Percentiles rank a stretch among this genome's conserved stretches.
Conservation (phyloP, 2,888 invertebrate genomes). For the Syrphus vitripennis region DNA sequence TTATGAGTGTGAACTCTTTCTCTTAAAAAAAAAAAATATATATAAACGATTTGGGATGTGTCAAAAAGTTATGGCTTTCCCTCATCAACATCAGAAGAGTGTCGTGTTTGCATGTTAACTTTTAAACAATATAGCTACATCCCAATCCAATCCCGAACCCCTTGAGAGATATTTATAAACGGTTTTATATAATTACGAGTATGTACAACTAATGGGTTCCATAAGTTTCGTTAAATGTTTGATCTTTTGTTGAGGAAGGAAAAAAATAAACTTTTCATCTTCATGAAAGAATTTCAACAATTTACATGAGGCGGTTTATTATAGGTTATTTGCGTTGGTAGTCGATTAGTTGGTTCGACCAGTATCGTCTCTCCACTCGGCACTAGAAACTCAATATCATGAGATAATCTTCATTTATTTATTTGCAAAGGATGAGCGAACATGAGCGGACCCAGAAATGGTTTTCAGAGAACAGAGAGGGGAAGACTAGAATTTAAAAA, state of each 20-base stretch:
- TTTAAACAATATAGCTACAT: slow-evolving; percentile 20
- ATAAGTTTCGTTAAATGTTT: slow-evolving; percentile 32
- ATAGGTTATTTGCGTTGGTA: slow-evolving; percentile 58
- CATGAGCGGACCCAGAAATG: not conserved
- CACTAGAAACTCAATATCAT: slow-evolving; percentile 15
- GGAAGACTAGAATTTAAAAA: not conserved
- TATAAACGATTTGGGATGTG: slow-evolving; percentile 25
- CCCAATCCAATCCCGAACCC: slow-evolving; percentile 33
- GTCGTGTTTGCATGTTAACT: slow-evolving; percentile 58
- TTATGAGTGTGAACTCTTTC: too few species aligned
- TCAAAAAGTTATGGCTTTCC: slow-evolving; percentile 39
- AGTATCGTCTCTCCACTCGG: too few species aligned
- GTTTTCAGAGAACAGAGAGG: too few species aligned
- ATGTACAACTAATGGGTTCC: slow-evolving; percentile 3
- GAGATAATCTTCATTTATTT: slow-evolving; percentile 48
- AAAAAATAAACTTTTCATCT: not conserved
- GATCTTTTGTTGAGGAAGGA: slow-evolving; percentile 32
- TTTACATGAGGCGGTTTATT: slow-evolving; percentile 50
- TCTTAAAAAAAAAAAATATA: too few species aligned
- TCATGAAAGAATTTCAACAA: slow-evolving; percentile 22
- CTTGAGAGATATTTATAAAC: slow-evolving; percentile 47
- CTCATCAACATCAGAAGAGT: slow-evolving; percentile 40
- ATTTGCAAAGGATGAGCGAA: slow-evolving; percentile 10
- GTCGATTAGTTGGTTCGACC: slow-evolving; percentile 25
- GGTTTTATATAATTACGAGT: too few species aligned